Conservation (phyloP, 2,888 invertebrate species). For the Creontiades dilutus region DNA sequence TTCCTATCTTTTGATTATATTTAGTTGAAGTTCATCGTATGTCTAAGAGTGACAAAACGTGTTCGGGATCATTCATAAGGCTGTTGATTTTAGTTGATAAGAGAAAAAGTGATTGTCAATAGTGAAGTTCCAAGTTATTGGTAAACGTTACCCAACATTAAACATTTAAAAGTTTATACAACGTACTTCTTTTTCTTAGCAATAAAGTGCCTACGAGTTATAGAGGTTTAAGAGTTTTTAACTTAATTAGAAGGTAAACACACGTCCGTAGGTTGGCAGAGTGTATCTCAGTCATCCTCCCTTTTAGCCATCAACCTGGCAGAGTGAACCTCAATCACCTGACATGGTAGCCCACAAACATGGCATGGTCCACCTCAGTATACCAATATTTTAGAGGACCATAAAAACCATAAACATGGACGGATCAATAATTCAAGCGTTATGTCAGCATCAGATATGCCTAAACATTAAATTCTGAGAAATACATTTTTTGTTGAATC, state of each 20-base stretch:
- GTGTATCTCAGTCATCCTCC: conserved; percentile 38
- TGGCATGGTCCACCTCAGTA: conserved; percentile 6
- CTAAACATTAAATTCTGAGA: conserved; percentile 47
- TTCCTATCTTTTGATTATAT: too few relatives aligned
- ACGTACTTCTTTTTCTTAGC: neutral
- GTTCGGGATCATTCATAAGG: conserved; percentile 15
- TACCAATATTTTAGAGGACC: conserved; percentile 27
- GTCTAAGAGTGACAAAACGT: neutral
- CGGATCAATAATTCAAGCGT: conserved; percentile 30
- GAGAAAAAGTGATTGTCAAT: neutral
- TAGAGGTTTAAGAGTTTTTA: conserved; percentile 21
- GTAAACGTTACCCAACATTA: neutral
- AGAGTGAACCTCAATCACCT: conserved; percentile 33
- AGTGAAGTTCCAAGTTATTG: conserved; percentile 1
- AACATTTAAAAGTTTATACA: conserved; percentile 9
- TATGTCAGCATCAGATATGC: neutral
- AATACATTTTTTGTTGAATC: neutral
- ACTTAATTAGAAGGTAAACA: neutral
- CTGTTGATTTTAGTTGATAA: conserved; percentile 23
- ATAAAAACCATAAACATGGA: conserved; percentile 19
- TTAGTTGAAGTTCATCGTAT: too few relatives aligned
- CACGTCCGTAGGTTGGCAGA: conserved; percentile 3
- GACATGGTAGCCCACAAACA: conserved; percentile 17
- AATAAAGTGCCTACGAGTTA: conserved; percentile 44
- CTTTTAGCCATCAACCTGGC: conserved; percentile 24